Conservation (phyloP, 1,140 invertebrate genomes). For the Homarus americanus region DNA sequence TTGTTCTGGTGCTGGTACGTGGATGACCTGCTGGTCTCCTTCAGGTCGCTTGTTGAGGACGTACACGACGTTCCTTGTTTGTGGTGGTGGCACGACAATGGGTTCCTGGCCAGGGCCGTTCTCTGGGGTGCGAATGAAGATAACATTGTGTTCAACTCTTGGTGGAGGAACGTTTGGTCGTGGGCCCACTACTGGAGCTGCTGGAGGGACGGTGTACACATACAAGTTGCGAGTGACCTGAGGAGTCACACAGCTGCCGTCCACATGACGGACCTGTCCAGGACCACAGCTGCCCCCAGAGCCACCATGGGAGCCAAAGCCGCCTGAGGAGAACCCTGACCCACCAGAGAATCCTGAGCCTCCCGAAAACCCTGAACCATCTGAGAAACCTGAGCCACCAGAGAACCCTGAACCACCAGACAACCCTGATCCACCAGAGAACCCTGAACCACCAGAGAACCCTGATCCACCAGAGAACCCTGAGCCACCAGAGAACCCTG, state of each 20-base stretch:
- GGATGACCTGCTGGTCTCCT: constrained; percentile 59
- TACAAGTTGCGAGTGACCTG: constrained; percentile 59
- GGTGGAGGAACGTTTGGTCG: constrained; percentile 52
- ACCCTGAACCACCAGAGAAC: not conserved
- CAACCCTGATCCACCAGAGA: not conserved
- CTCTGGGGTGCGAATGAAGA: constrained; percentile 71
- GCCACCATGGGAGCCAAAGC: not conserved
- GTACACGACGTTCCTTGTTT: constrained; percentile 70
- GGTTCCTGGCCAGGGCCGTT: constrained; percentile 31
- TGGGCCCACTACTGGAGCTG: constrained; percentile 39
- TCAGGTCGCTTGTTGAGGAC: constrained; percentile 70
- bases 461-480: not conserved
- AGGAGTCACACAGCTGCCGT: constrained; percentile 67
- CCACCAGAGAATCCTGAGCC: constrained; percentile 6
- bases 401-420: not conserved
- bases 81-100: constrained; percentile 71
- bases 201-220: constrained; percentile 58
- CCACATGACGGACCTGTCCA: constrained; percentile 57
- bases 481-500: not conserved
- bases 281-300: constrained; percentile 24
- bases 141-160: constrained; percentile 65
- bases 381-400: not conserved
- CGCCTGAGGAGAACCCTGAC: not conserved
- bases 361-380: not conserved
- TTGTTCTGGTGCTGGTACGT: constrained; percentile 52